phyloP scores from a whole-genome alignment of 2,797 vertebrate genomes.

The Clarias pachynema region DNA sequence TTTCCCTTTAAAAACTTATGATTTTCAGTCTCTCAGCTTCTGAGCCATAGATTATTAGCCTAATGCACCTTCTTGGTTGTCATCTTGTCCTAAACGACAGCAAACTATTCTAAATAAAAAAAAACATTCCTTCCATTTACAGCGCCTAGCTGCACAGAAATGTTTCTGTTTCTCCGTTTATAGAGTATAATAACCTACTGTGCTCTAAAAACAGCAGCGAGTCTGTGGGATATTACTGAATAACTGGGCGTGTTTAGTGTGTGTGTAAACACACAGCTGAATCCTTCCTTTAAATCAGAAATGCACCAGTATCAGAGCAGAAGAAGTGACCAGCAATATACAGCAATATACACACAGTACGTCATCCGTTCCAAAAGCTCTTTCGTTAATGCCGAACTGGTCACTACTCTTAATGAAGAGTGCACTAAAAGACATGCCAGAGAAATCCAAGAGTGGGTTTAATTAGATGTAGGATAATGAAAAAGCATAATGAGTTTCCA shows the following conservation, averaged over 20 bases:
- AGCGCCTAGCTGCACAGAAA: neutral
- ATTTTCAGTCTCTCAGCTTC: neutral
- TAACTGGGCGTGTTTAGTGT: neutral
- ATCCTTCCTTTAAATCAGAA: neutral
- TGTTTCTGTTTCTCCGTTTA: neutral
- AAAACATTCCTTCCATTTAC: neutral
- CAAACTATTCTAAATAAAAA: neutral
- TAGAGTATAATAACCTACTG: neutral
- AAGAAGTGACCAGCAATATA: neutral
- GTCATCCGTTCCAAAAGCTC: neutral
- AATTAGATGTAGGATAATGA: constrained; percentile 33
- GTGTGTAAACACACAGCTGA: neutral
- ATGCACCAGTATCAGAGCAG: neutral
- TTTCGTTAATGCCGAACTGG: neutral
- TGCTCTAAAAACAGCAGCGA: neutral
- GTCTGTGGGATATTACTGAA: neutral
- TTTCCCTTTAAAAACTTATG: neutral
- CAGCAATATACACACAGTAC: neutral
- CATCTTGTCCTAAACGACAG: neutral
- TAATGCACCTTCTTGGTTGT: neutral
- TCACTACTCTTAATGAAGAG: neutral
- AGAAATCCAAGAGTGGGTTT: constrained; percentile 8
- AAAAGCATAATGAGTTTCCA: neutral
- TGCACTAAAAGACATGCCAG: constrained; percentile 1
- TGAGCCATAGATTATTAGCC: too few species aligned